These are phyloP conservation scores for Haemorhous mexicanus DNA, from an alignment of 2,113 vertebrate species.

Conservation along the genomic window DNA sequence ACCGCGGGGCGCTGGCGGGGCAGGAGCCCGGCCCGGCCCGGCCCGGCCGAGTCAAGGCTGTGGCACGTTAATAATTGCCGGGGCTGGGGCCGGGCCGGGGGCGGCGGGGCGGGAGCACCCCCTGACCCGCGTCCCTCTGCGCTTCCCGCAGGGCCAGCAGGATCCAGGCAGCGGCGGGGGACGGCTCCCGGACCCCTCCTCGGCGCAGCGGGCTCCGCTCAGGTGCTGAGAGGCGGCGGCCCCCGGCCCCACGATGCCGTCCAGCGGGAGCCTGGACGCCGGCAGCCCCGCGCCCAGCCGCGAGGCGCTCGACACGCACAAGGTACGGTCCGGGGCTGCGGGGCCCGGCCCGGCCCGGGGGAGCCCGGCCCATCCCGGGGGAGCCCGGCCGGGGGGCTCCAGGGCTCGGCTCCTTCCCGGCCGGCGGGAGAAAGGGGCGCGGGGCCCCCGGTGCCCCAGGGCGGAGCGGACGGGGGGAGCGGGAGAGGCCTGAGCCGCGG, in stretches of 20 bases:
- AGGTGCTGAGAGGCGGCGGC: neutral
- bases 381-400: too few relatives aligned
- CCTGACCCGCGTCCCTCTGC: neutral
- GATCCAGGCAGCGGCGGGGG: neutral
- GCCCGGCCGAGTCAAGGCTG: too few relatives aligned
- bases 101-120: neutral
- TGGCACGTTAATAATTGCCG: too few relatives aligned
- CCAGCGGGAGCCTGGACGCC: conserved; percentile 74
- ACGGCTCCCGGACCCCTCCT: neutral
- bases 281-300: conserved; percentile 41
- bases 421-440: neutral
- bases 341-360: fast-evolving
- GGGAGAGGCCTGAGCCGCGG: neutral
- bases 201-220: neutral
- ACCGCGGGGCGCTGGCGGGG: too few relatives aligned
- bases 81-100: too few relatives aligned
- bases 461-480: neutral
- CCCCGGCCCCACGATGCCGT: conserved; percentile 75
- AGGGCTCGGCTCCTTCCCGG: neutral
- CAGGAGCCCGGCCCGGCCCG: too few relatives aligned
- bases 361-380: too few relatives aligned
- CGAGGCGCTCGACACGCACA: conserved; percentile 18
- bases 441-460: neutral
- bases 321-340: neutral
- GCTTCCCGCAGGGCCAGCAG: conserved; percentile 2